phyloP scores from a whole-genome alignment of 35 echinoderm and acorn worm species.

The Strongylocentrotus purpuratus region DNA sequence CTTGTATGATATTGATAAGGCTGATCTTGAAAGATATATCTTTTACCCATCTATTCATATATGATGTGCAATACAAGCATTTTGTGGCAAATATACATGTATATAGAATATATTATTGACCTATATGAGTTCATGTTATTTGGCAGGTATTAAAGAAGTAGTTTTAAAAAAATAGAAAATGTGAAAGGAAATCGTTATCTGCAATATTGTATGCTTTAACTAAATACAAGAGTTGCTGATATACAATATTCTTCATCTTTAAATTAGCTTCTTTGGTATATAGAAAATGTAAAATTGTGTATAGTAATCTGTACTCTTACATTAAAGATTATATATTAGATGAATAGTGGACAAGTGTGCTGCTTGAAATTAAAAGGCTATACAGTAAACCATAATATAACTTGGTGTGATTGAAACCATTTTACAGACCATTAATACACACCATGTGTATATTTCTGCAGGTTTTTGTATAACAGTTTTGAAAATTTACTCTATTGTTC shows the following conservation, averaged over 20 bases:
- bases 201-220: background rate
- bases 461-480: too few relatives aligned
- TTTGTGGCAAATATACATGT: background rate
- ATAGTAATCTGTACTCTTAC: background rate
- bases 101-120: background rate
- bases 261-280: background rate
- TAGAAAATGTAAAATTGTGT: background rate
- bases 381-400: background rate
- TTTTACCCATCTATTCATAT: background rate
- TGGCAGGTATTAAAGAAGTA: background rate
- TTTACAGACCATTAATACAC: too few relatives aligned
- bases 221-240: background rate
- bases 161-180: too few relatives aligned
- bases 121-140: background rate
- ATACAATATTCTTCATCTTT: background rate
- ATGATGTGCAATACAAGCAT: background rate
- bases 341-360: background rate
- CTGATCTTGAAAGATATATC: background rate
- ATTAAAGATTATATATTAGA: background rate
- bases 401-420: background rate
- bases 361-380: background rate
- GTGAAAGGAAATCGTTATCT: background rate
- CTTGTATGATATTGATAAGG: background rate
- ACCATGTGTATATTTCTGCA: too few relatives aligned
- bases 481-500: background rate